These are phyloP conservation scores for Sterna hirundo DNA, from an alignment of 2,113 vertebrate species.

Conservation along the genomic window DNA sequence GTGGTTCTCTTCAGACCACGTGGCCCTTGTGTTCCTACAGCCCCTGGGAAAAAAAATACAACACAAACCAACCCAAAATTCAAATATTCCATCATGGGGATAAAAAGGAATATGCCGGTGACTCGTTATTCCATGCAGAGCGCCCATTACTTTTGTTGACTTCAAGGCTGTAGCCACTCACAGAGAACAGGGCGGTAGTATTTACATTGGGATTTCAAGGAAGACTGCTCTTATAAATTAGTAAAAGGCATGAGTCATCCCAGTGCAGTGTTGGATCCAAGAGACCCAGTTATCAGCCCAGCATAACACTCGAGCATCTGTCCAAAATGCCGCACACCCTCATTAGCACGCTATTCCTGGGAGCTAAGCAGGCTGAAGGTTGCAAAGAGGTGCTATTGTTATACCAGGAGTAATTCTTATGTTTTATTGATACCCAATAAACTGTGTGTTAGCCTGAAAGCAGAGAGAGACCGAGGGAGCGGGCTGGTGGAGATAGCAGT, in stretches of 20 bases:
- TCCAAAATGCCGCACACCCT: constrained; percentile 42
- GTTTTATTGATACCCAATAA: constrained; percentile 61
- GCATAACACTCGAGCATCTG: constrained; percentile 66
- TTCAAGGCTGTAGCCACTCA: constrained; percentile 62
- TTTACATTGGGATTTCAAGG: constrained; percentile 74
- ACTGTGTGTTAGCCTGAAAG: constrained; percentile 21
- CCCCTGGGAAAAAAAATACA: background rate
- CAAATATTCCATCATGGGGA: background rate
- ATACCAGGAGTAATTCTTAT: constrained; percentile 54
- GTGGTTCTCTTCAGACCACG: background rate
- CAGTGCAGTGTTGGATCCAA: constrained; percentile 66
- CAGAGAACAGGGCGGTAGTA: background rate
- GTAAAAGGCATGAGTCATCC: constrained; percentile 76
- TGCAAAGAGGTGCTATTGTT: constrained; percentile 59
- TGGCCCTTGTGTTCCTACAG: background rate
- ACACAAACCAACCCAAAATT: constrained; percentile 15
- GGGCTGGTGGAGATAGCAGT: background rate
- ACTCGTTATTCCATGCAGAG: background rate
- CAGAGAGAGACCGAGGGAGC: background rate
- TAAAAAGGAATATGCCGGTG: background rate
- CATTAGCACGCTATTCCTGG: constrained; percentile 59
- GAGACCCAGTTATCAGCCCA: constrained; percentile 65
- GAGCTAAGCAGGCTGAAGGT: constrained; percentile 48
- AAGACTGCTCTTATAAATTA: constrained; percentile 78
- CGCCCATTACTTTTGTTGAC: constrained; percentile 47